phyloP scores from a whole-genome alignment of 2,797 vertebrate genomes.

The Oceanodroma leucorhoa region DNA sequence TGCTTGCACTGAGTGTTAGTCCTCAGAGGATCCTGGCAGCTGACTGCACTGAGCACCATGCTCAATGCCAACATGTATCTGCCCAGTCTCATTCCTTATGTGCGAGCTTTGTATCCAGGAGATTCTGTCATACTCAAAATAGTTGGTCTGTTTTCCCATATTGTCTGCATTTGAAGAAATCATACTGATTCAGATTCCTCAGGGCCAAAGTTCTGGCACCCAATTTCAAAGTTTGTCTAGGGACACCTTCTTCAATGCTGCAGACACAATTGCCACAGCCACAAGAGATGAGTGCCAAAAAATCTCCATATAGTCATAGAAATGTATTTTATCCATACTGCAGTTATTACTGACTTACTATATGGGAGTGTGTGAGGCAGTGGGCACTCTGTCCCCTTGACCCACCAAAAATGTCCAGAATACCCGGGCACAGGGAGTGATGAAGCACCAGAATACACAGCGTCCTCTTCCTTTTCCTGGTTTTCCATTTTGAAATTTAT shows the following conservation, averaged over 20 bases:
- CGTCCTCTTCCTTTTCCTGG: not conserved
- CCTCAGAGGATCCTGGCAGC: not conserved
- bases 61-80: not conserved
- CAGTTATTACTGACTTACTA: not conserved
- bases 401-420: not conserved
- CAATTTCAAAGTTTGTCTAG: not conserved
- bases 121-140: not conserved
- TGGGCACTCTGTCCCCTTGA: not conserved
- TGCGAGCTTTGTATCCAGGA: not conserved
- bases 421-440: not conserved
- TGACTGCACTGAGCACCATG: not conserved
- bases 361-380: not conserved
- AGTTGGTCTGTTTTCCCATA: fast-evolving
- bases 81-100: not conserved
- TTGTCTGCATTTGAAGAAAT: not conserved
- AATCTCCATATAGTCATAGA: not conserved
- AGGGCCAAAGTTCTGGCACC: not conserved
- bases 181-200: not conserved
- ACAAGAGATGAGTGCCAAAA: not conserved
- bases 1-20: not conserved
- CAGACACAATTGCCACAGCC: not conserved
- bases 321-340: not conserved
- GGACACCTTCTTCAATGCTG: not conserved
- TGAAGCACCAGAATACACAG: not conserved
- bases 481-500: not conserved